phyloP scores from a whole-genome alignment of 2,113 vertebrate genomes.

The Ornithorhynchus anatinus region DNA sequence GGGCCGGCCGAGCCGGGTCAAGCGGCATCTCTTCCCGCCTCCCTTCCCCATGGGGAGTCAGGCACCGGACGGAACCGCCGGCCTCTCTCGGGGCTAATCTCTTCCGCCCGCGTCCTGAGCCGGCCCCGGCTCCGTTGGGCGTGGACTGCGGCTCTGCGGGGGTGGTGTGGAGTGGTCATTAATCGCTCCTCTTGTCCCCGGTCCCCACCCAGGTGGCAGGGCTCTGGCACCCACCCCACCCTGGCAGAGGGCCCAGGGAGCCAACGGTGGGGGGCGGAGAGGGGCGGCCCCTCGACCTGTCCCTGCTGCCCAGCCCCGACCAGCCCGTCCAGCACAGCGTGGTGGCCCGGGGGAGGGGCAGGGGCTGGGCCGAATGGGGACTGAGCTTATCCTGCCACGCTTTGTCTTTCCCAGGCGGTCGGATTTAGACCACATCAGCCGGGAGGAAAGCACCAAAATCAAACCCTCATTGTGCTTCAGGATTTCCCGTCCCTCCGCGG shows the following conservation, averaged over 20 bases:
- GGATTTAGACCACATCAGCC: background rate
- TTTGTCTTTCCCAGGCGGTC: too few relatives aligned
- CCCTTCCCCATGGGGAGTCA: too few relatives aligned
- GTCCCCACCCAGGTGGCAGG: too few relatives aligned
- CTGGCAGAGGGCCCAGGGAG: background rate
- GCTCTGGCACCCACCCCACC: background rate
- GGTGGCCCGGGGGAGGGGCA: too few relatives aligned
- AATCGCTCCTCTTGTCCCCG: background rate
- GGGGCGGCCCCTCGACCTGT: too few relatives aligned
- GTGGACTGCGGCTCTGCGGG: background rate
- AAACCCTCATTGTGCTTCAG: slow-evolving; percentile 54
- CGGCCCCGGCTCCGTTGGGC: background rate
- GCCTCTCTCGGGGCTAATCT: too few relatives aligned
- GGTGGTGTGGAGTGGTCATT: background rate
- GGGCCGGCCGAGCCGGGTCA: background rate
- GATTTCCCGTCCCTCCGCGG: slow-evolving; percentile 53
- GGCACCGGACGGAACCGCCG: too few relatives aligned
- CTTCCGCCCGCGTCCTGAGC: slow-evolving; percentile 30
- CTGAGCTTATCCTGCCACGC: too few relatives aligned
- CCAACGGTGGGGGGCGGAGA: background rate
- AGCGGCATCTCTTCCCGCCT: background rate
- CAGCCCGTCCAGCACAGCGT: too few relatives aligned
- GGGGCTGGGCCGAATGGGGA: too few relatives aligned
- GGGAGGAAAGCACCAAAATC: slow-evolving; percentile 37
- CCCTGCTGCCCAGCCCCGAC: too few relatives aligned